Evolutionary conservation across 1,140 invertebrate genomes (phyloP), one percentile per base, ranked within the genome.

Genomic region (Bombus superbus): DNA sequence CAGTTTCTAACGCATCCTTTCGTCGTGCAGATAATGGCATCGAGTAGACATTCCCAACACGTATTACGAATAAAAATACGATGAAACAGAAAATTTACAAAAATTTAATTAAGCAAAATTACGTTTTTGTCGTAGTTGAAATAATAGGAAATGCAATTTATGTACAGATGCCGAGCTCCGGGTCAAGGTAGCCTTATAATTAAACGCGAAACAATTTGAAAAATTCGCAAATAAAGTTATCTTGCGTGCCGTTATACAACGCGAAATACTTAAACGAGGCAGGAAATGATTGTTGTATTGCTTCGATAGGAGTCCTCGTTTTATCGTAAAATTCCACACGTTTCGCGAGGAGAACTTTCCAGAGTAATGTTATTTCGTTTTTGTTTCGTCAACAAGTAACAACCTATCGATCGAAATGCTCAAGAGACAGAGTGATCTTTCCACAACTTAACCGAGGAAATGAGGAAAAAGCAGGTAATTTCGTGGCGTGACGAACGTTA

Each of bases 401-500:
- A 15, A n/a, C 13, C 6, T n/a, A 22, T 68, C 42, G 62, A 79
- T 66, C 62, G 42, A 64, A 22, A 15, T 69, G 5, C 1, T 3
- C 22, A 28, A 74, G 2, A 25, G 22, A 38, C n/a, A 10, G 22
- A 57, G 40, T 28, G 38, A 74, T 59, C 69, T 44, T 73, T 73
- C 69, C 38, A n/a, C 38, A 18, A 32, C 15, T 74, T 74, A 40
- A 59, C n/a, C 71, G 32, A 38, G 40, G 9, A 64, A 73, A 69
- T n/a, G 9, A 15, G 32, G 22, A 42, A 25, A 32, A 64, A 75
- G 62, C 53, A 25, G 11, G 68, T 72, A 59, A 75, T 66, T 64
- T 57, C 2, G 42, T n/a, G 38, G 53, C 32, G 57, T 74, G 72
- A 82, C 57, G 71, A 66, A 73, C 74, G 72, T 66, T n/a, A 53